A percentile compares a stretch with the other conserved stretches of the same genome.
Evolutionary conservation across 2,113 vertebrate genomes (phyloP).

Genomic region (Aegithalos caudatus): DNA sequence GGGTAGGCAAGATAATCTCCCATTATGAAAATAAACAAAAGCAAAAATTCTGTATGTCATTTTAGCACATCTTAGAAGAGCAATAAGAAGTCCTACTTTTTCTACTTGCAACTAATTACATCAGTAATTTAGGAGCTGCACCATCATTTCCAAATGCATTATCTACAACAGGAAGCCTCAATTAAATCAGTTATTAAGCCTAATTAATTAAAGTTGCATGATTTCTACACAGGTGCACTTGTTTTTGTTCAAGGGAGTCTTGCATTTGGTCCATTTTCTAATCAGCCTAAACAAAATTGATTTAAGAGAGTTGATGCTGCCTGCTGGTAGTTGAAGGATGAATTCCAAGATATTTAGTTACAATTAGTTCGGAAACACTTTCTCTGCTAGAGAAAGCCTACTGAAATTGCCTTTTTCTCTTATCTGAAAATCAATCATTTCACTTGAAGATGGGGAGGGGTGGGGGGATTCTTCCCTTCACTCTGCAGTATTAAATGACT

Average conservation of each 20-base stretch:
- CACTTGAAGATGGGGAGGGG: neutral
- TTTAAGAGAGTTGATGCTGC: neutral
- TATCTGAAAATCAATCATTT: neutral
- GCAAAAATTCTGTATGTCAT: neutral
- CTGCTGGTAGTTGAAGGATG: neutral
- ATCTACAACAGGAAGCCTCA: neutral
- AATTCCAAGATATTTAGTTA: conserved; percentile 1
- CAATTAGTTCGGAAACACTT: neutral
- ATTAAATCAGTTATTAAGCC: conserved; percentile 30
- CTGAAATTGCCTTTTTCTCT: neutral
- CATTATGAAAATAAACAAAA: neutral
- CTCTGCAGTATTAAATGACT: neutral
- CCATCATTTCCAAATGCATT: neutral
- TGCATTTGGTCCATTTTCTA: neutral
- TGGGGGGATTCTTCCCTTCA: neutral
- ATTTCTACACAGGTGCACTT: neutral
- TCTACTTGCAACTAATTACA: neutral
- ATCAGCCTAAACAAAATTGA: conserved; percentile 31
- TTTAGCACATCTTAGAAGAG: neutral
- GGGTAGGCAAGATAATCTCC: neutral
- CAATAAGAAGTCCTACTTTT: neutral
- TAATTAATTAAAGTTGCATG: conserved; percentile 13
- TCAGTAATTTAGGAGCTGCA: neutral
- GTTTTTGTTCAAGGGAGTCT: neutral
- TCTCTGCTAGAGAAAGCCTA: neutral